phyloP scores from a whole-genome alignment of 53 echinoderm and acorn worm genomes.

The Echinarachnius parma region DNA sequence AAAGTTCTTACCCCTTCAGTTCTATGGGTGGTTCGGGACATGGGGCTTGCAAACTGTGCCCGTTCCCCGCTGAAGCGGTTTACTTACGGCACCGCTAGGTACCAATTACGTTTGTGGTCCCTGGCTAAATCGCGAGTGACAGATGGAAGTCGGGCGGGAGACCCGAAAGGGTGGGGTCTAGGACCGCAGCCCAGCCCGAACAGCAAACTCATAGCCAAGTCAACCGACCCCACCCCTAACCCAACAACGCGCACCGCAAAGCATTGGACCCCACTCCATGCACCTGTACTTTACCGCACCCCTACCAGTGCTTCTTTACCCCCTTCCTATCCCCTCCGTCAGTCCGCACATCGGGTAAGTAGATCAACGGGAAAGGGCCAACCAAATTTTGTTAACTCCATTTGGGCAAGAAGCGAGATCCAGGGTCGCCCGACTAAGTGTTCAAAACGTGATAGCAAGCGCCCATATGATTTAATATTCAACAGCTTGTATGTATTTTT shows the following conservation, averaged over 20 bases:
- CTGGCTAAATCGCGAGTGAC: constrained; percentile 26
- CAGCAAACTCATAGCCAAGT: constrained; percentile 6
- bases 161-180: neutral
- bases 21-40: too few species aligned
- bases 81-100: too few species aligned
- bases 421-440: constrained; percentile 1
- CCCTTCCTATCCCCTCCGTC: too few species aligned
- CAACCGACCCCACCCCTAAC: neutral
- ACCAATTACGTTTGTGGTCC: constrained; percentile 38
- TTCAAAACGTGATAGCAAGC: neutral
- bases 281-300: too few species aligned
- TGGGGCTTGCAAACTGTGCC: too few species aligned
- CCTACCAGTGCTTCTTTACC: too few species aligned
- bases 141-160: constrained; percentile 1
- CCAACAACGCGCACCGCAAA: neutral
- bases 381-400: constrained; percentile 19
- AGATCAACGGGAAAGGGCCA: constrained; percentile 6
- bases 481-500: neutral
- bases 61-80: too few species aligned
- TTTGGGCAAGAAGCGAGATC: neutral
- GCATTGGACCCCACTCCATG: too few species aligned
- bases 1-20: too few species aligned
- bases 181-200: neutral
- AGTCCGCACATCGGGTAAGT: constrained; percentile 31
- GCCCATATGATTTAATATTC: constrained; percentile 1